phyloP scores from a whole-genome alignment of 2,888 invertebrate species.

The Oconnorella tubifera region DNA sequence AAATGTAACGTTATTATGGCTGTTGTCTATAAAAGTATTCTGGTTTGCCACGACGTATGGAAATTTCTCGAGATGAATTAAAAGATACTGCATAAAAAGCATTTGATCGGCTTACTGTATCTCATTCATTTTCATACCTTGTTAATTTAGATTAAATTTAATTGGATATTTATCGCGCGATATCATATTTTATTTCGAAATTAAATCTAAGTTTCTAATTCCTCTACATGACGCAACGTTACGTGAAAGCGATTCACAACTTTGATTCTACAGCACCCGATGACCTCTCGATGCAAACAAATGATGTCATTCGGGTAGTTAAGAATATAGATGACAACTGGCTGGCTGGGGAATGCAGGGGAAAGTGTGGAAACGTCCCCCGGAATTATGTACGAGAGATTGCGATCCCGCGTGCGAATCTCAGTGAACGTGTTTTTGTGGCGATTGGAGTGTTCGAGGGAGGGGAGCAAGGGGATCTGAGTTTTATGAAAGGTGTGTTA shows the following conservation, averaged over 20 bases:
- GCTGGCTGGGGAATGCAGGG: constrained; percentile 40
- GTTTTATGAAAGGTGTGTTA: constrained; percentile 46
- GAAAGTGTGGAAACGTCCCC: constrained; percentile 45
- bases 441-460: constrained; percentile 45
- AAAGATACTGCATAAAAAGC: too few species aligned
- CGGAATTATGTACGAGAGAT: constrained; percentile 46
- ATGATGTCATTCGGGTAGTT: constrained; percentile 46
- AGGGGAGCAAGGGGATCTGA: constrained; percentile 46
- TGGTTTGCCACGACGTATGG: too few species aligned
- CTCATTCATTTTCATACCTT: too few species aligned
- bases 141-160: too few species aligned
- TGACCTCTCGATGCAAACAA: constrained; percentile 44
- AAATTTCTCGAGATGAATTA: too few species aligned
- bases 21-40: too few species aligned
- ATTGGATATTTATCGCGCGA: too few species aligned
- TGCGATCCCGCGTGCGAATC: constrained; percentile 34
- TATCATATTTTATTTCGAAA: too few species aligned
- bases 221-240: constrained; percentile 15
- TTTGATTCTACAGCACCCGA: constrained; percentile 43
- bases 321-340: constrained; percentile 47
- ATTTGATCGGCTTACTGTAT: too few species aligned
- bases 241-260: constrained; percentile 45
- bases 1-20: too few species aligned
- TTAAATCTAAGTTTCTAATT: too few species aligned
- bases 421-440: constrained; percentile 43